Evolutionary conservation across 1,140 invertebrate genomes (phyloP), one percentile per base, ranked within the genome.

Genomic region (Mactra quadrangularis): DNA sequence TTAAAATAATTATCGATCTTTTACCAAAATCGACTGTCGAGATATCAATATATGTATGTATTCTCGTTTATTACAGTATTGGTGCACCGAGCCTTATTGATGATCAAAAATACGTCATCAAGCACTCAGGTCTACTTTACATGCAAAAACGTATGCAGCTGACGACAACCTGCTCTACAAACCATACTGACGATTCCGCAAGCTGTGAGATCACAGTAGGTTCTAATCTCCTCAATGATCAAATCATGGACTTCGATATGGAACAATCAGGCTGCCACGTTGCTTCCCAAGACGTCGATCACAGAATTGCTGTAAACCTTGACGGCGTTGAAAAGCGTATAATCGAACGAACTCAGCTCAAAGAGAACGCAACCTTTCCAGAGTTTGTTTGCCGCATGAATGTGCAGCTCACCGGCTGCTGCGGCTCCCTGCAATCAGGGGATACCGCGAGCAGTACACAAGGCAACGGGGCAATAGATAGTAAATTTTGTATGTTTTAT

Each of bases 161-260:
- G 0, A 68, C 35, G 25, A 79, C 76, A 29, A 31, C 62, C 11
- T 79, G 76, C 31, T n/a, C 29, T 17, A 79, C 76, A 17, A 79
- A 79, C 45, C 15, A 45, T 22, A 55, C 76, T 0, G 7, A 13
- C 2, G 7, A 19, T 0, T 13, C 22, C 0, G 62, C 29, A 11
- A 50, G 55, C 35, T 79, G 76, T 27, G 47, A 79, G 13, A 68
- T 79, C 25, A 19, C 55, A 19, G 6, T 79, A 15, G 76, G 76
- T n/a, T 79, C 76, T 25, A 79, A 79, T 41, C 52, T 79, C 2
- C 52, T 68, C 4, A 68, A 76, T 25, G 59, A 76, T 17, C 33
- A 25, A 25, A 50, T 76, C 25, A 33, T 76, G 29, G 59, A 76
- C 22, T 76, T 76, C 31, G 57, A 76, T 38, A 62, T 76, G 74